Base-by-base conservation (phyloP, 2,113 vertebrate species). In the Lethenteron reissneri region DNA sequence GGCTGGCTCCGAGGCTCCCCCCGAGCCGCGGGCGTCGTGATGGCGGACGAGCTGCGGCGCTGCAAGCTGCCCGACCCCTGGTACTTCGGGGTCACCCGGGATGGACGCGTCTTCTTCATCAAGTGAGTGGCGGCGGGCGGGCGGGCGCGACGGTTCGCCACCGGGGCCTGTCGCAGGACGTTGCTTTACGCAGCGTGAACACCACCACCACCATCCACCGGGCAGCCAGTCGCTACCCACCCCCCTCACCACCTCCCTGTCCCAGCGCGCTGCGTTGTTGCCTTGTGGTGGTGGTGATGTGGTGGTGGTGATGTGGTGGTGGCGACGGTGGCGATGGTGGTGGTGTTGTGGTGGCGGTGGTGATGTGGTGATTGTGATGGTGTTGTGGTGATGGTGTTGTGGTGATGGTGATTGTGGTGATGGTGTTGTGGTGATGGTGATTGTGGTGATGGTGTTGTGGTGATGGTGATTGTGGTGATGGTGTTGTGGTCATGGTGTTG, bases 71-170 rank as follows among this genome's bases (percentile, higher is more conserved):
- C 90, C 80, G 87, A 86, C 75, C 83, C 83, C 81, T 95, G 90
- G 89, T 91, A 89, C 25, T 94, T 90, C 71, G 90, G 90, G 78
- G 90, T 95, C 75, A 90, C 88, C 72, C 76, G 79, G 75, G 90
- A 92, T 76, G 90, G 90, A 64, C 84, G 90, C 57, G 89, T 95
- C 74, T 95, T 94, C 81, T 94, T 95, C 69, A 90, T 92, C 73
- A 85, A 89, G 90, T 95, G 80, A 85, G 87, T 70, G 76, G 41
- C 41, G 71, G 57, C 13, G 10, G 14, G 57, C 9, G 70, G 71
- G 57, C 12, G 10, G 14, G 56, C 69, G 71, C 12, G 68, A 1
- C 6, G 2, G 2, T 19, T 14, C 41, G 70, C 19, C n/a, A 58
- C 12, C 8, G 68, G 70, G 58, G 13, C 19, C 1, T 68, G 56